phyloP scores from a whole-genome alignment of 2,888 invertebrate species.

The Rosalia funebris region DNA sequence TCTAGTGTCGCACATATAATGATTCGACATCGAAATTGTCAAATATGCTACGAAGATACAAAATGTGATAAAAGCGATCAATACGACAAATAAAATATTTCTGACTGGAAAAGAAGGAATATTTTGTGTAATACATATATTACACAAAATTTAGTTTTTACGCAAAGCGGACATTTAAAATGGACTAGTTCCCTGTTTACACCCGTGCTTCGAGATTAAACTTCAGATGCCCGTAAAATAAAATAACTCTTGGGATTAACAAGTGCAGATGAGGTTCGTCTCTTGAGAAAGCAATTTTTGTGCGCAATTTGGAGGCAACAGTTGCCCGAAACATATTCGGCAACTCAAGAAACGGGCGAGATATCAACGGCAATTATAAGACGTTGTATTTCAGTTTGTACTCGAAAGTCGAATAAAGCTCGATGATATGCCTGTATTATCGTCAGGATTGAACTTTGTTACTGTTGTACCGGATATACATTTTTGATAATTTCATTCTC shows the following conservation, averaged over 20 bases:
- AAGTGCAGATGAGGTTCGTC: slow-evolving; percentile 45
- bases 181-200: too few species aligned
- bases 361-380: slow-evolving; percentile 45
- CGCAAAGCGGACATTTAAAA: too few species aligned
- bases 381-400: slow-evolving; percentile 45
- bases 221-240: slow-evolving; percentile 13
- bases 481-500: slow-evolving; percentile 34
- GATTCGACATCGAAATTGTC: too few species aligned
- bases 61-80: too few species aligned
- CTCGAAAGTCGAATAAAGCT: slow-evolving; percentile 43
- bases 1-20: too few species aligned
- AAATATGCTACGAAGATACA: too few species aligned
- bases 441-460: slow-evolving; percentile 41
- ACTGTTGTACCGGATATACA: slow-evolving; percentile 22
- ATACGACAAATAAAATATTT: too few species aligned
- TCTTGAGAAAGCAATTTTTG: slow-evolving; percentile 47
- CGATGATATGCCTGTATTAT: slow-evolving; percentile 36
- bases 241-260: slow-evolving; percentile 29
- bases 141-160: too few species aligned
- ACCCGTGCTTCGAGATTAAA: slow-evolving; percentile 5
- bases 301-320: slow-evolving; percentile 43
- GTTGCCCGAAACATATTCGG: slow-evolving; percentile 44
- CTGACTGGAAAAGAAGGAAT: too few species aligned
- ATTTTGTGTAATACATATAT: too few species aligned
- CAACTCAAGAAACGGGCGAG: slow-evolving; percentile 31